Conservation (phyloP, 2,888 invertebrate species). For the Andrena praecox region DNA sequence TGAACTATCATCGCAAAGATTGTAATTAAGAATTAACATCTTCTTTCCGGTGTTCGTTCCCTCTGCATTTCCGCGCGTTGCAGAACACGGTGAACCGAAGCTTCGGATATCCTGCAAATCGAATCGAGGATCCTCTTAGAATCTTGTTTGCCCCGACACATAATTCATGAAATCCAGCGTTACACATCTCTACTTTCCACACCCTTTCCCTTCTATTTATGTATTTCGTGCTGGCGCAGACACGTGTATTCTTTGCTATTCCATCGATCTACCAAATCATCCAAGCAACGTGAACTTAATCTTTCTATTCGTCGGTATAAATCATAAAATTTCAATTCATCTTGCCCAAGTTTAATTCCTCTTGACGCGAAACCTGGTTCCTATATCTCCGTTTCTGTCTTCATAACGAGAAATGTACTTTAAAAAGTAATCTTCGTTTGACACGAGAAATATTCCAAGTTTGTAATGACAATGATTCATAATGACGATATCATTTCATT, state of each 20-base stretch:
- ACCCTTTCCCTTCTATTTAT: constrained; percentile 1
- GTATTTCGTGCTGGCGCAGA: background rate
- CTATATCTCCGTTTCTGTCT: background rate
- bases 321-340: constrained; percentile 41
- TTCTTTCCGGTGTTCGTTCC: background rate
- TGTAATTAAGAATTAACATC: background rate
- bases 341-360: constrained; percentile 14
- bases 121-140: constrained; percentile 27
- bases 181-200: background rate
- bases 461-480: too few species aligned
- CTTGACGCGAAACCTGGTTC: background rate
- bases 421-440: too few species aligned
- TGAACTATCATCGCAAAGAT: too few species aligned
- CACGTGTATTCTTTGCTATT: background rate
- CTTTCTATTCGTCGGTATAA: constrained; percentile 17
- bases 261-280: constrained; percentile 12
- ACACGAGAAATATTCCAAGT: too few species aligned
- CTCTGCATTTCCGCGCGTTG: background rate
- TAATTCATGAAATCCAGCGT: constrained; percentile 27
- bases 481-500: too few species aligned
- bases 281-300: constrained; percentile 10
- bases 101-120: background rate
- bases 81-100: background rate
- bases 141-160: constrained; percentile 19
- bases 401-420: too few species aligned